Conservation (phyloP, 2,888 invertebrate species). For the Nysson spinosus region DNA sequence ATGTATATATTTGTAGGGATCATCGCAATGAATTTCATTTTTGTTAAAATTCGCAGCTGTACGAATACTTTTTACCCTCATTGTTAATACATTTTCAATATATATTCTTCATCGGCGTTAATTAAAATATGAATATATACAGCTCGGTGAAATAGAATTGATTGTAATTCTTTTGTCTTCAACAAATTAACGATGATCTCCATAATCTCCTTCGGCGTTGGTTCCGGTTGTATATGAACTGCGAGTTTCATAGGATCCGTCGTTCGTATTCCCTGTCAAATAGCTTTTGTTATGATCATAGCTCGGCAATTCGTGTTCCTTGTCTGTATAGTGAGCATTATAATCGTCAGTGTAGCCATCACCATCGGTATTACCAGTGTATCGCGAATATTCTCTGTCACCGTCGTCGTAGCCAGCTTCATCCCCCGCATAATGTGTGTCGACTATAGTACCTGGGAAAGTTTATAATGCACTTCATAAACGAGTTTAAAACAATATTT, state of each 20-base stretch:
- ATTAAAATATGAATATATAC: too few relatives aligned
- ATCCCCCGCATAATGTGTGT: slow-evolving; percentile 60
- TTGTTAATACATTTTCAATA: too few relatives aligned
- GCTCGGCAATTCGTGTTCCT: slow-evolving; percentile 58
- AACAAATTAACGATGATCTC: slow-evolving; percentile 29
- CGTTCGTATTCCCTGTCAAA: slow-evolving; percentile 58
- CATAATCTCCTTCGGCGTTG: slow-evolving; percentile 35
- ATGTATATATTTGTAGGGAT: too few relatives aligned
- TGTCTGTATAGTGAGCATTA: slow-evolving; percentile 53
- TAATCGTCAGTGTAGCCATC: slow-evolving; percentile 50
- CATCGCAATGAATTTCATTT: too few relatives aligned
- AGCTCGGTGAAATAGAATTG: neutral
- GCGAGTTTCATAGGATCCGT: slow-evolving; percentile 60
- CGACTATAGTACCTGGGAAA: slow-evolving; percentile 65
- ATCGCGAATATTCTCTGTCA: slow-evolving; percentile 52
- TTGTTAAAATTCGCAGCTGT: too few relatives aligned
- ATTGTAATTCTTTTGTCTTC: neutral
- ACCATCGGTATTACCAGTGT: slow-evolving; percentile 48
- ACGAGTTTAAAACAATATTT: neutral
- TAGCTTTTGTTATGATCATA: slow-evolving; percentile 65
- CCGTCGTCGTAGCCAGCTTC: slow-evolving; percentile 55
- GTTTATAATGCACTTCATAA: slow-evolving; percentile 8
- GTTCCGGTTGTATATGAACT: slow-evolving; percentile 61
- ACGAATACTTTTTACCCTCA: too few relatives aligned
- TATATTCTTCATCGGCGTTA: too few relatives aligned